Evolutionary conservation across 2,888 invertebrate species (phyloP).

Genomic region (Dromius quadrimaculatus): DNA sequence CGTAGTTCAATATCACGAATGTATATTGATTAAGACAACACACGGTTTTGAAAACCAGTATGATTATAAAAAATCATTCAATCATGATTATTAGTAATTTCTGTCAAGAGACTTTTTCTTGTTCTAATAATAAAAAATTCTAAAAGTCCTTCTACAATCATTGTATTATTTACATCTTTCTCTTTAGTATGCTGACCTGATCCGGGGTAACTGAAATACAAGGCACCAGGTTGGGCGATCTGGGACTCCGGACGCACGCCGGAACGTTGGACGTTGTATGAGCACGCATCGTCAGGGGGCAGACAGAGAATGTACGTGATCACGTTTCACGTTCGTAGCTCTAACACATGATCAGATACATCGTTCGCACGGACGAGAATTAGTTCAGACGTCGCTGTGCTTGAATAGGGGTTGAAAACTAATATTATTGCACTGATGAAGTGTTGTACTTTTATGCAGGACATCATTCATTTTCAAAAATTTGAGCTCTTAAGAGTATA

Average conservation of each 20-base stretch:
- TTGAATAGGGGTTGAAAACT: too few relatives aligned
- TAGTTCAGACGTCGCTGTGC: neutral
- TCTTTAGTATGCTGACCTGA: slow-evolving; percentile 30
- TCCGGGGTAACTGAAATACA: slow-evolving; percentile 38
- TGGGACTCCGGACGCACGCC: slow-evolving; percentile 4
- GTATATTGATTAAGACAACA: too few relatives aligned
- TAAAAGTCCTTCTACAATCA: slow-evolving; percentile 17
- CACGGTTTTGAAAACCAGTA: too few relatives aligned
- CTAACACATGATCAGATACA: slow-evolving; percentile 31
- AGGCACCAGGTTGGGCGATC: neutral
- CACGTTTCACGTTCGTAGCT: neutral
- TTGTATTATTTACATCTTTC: slow-evolving; percentile 19
- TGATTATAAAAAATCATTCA: too few relatives aligned
- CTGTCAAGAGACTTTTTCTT: too few relatives aligned
- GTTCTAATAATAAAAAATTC: too few relatives aligned
- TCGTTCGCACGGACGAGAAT: slow-evolving; percentile 24
- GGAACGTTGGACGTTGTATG: neutral
- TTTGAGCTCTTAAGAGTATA: too few relatives aligned
- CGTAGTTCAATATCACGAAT: too few relatives aligned
- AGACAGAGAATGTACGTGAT: neutral
- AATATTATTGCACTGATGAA: too few relatives aligned
- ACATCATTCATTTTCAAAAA: too few relatives aligned
- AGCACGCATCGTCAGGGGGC: neutral
- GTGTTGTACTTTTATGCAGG: too few relatives aligned
- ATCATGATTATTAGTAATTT: too few relatives aligned